Evolutionary conservation across 2,888 invertebrate species (phyloP).

Genomic region (Saturnia pavonia): DNA sequence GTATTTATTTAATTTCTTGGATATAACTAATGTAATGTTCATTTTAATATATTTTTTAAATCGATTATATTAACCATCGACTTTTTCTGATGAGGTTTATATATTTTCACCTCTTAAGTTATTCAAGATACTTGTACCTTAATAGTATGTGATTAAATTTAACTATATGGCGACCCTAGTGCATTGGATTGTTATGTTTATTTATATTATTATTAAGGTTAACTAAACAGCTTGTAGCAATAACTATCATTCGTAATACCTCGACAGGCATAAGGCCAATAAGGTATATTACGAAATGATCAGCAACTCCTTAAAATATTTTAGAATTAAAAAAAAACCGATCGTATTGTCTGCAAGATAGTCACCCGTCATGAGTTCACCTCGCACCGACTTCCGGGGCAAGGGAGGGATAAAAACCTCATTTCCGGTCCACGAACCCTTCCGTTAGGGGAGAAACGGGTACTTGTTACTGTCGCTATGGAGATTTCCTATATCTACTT

Average conservation of each 20-base stretch:
- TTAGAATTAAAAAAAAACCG: not conserved
- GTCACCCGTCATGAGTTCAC: constrained; percentile 22
- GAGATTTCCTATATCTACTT: constrained; percentile 32
- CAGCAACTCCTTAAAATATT: not conserved
- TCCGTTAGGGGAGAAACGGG: constrained; percentile 48
- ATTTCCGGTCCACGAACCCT: constrained; percentile 69
- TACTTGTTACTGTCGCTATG: constrained; percentile 42
- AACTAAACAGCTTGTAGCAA: not conserved
- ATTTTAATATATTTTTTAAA: no score
- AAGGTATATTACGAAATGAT: not conserved
- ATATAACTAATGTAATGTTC: no score
- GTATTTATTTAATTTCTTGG: no score
- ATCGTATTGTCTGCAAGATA: constrained; percentile 18
- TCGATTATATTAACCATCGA: no score
- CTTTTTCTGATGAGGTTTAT: no score
- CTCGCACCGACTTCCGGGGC: constrained; percentile 54
- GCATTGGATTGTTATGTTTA: no score
- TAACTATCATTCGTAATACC: not conserved
- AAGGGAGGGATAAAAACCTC: constrained; percentile 66
- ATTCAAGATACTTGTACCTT: no score
- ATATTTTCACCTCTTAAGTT: no score
- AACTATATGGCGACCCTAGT: no score
- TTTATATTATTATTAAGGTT: no score
- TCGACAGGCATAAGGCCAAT: not conserved
- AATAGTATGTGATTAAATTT: no score